Evolutionary conservation across 2,797 vertebrate genomes (phyloP).

Genomic region (Acropternis orthonyx): DNA sequence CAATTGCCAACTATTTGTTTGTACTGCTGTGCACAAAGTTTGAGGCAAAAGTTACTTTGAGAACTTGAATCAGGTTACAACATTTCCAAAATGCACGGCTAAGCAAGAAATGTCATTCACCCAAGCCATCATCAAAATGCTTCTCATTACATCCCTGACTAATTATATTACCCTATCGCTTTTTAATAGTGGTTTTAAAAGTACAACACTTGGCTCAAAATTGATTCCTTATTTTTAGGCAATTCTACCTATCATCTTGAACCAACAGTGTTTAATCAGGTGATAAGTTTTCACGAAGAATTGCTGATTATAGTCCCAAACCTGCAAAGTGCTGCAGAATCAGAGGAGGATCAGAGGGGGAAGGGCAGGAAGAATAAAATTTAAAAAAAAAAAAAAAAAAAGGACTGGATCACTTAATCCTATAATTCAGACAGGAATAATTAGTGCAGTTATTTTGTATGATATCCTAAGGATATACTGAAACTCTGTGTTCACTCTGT

Average conservation of each 20-base stretch:
- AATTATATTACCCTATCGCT: neutral
- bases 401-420: neutral
- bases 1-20: neutral
- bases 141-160: constrained; percentile 19
- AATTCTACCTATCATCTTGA: neutral
- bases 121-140: neutral
- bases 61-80: neutral
- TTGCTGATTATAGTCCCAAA: neutral
- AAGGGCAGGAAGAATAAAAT: neutral
- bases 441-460: neutral
- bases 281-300: neutral
- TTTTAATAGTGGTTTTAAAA: constrained; percentile 5
- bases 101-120: neutral
- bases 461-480: neutral
- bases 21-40: neutral
- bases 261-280: neutral
- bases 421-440: neutral
- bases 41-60: neutral
- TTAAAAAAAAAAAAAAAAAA: no score
- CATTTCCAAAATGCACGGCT: neutral
- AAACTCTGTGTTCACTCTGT: neutral
- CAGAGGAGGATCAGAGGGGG: neutral
- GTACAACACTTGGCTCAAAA: neutral
- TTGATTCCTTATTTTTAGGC: constrained; percentile 3
- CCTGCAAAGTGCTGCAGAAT: neutral